Conservation (phyloP, 1,140 invertebrate species). For the Saxidomus purpurata region DNA sequence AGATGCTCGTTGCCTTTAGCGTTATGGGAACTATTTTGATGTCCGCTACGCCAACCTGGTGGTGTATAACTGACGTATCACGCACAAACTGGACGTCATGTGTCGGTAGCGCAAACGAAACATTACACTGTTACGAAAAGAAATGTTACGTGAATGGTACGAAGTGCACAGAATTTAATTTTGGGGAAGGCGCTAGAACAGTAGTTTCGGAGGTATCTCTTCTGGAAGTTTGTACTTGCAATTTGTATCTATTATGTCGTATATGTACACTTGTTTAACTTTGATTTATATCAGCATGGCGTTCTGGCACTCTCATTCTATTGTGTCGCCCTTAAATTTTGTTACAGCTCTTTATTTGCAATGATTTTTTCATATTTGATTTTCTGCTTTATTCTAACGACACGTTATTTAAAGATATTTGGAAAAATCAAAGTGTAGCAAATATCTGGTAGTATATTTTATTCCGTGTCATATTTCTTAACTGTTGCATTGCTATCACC, state of each 20-base stretch:
- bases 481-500: no score
- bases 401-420: no score
- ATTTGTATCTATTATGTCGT: neutral
- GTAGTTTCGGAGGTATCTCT: slow-evolving; percentile 11
- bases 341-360: neutral
- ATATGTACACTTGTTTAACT: neutral
- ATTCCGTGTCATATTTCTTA: no score
- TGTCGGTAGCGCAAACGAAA: neutral
- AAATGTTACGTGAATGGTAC: neutral
- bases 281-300: no score
- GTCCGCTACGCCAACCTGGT: slow-evolving; percentile 10
- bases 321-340: no score
- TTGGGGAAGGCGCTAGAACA: slow-evolving; percentile 11
- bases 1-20: neutral
- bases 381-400: no score
- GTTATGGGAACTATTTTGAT: neutral
- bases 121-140: neutral
- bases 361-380: no score
- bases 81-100: neutral
- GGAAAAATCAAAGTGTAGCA: no score
- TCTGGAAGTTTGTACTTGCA: neutral
- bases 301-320: no score
- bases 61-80: neutral
- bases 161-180: neutral
- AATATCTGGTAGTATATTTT: no score